Conservation (phyloP, 2,888 invertebrate genomes). For the Carcina quercana region DNA sequence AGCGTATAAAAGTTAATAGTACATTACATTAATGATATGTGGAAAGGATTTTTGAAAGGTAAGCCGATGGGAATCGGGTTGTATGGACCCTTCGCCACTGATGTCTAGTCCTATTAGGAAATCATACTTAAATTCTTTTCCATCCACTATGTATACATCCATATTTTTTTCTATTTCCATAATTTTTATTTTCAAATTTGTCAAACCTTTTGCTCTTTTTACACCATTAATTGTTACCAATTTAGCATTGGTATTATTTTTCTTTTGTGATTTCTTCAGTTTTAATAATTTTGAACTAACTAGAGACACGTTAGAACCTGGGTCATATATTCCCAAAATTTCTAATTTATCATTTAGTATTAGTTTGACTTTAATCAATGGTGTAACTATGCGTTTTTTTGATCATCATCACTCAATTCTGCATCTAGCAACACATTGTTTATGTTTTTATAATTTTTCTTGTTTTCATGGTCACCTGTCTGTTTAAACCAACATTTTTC, state of each 20-base stretch:
- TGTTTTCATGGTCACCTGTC: slow-evolving; percentile 1
- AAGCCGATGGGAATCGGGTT: too few relatives aligned
- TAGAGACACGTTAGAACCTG: slow-evolving; percentile 24
- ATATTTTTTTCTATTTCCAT: slow-evolving; percentile 15
- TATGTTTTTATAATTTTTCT: not conserved
- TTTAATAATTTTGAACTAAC: slow-evolving; percentile 22
- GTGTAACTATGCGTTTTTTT: slow-evolving; percentile 14
- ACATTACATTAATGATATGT: too few relatives aligned
- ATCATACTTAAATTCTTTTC: slow-evolving; percentile 15
- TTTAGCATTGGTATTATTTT: slow-evolving; percentile 5
- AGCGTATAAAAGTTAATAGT: too few relatives aligned
- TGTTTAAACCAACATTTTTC: slow-evolving; percentile 9
- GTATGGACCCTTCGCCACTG: too few relatives aligned
- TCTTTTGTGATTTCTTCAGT: slow-evolving; percentile 8
- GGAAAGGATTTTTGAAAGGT: too few relatives aligned
- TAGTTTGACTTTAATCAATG: slow-evolving; percentile 21
- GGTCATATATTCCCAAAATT: slow-evolving; percentile 20
- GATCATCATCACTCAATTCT: slow-evolving; percentile 7
- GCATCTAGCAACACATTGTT: slow-evolving; percentile 13
- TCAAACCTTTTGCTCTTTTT: slow-evolving; percentile 12
- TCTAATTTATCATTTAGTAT: slow-evolving; percentile 16
- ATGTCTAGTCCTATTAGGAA: slow-evolving; percentile 14
- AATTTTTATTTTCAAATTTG: slow-evolving; percentile 15
- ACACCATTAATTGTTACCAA: slow-evolving; percentile 16
- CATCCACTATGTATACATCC: slow-evolving; percentile 16